These are phyloP conservation scores for Lepilemur ruficaudatus DNA, from an alignment of 2,797 vertebrate genomes.

Conservation along the genomic window DNA sequence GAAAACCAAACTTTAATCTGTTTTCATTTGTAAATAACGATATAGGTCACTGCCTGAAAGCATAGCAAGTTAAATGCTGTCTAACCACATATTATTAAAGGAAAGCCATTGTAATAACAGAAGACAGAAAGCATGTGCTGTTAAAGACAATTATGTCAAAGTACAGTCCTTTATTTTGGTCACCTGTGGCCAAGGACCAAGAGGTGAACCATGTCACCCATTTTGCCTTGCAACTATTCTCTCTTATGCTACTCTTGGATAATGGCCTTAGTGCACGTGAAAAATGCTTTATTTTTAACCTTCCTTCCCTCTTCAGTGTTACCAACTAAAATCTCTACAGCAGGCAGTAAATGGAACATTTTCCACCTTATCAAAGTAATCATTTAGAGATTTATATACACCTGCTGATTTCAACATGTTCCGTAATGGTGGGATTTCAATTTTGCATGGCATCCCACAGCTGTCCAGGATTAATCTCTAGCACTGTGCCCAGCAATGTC, in stretches of 20 bases:
- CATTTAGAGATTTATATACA: slow-evolving; percentile 30
- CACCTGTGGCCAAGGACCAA: background rate
- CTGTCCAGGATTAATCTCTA: slow-evolving; percentile 22
- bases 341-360: slow-evolving; percentile 31
- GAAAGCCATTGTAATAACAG: background rate
- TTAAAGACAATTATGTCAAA: slow-evolving; percentile 30
- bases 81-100: background rate
- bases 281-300: slow-evolving; percentile 29
- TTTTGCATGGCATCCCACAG: slow-evolving; percentile 30
- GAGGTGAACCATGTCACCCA: background rate
- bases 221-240: background rate
- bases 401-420: slow-evolving; percentile 1
- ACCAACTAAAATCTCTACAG: background rate
- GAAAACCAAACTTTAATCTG: background rate
- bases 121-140: background rate
- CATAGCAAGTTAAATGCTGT: background rate
- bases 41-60: background rate
- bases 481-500: background rate
- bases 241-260: background rate
- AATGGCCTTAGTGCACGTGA: background rate
- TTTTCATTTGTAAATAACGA: background rate
- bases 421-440: slow-evolving; percentile 39
- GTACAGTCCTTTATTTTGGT: background rate
- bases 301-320: background rate
- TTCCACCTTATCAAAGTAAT: slow-evolving; percentile 34